Evolutionary conservation across 92 coral and sea anemone species (phyloP).

Genomic region (Parazoanthus swiftii): DNA sequence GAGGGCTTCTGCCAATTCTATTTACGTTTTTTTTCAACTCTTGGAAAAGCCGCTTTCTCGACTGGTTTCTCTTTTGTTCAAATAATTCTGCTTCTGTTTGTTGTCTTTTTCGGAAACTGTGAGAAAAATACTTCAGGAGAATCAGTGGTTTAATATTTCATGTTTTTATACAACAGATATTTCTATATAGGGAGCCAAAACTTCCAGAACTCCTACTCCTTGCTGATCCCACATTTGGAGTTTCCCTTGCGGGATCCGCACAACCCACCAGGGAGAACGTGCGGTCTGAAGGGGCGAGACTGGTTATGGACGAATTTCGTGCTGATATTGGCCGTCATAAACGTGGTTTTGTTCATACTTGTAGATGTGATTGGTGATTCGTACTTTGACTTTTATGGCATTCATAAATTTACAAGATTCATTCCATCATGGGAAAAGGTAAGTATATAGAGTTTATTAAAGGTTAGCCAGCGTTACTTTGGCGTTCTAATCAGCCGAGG

Average conservation of each 20-base stretch:
- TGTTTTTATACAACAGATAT: conserved; percentile 12
- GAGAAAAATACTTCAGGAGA: too few species aligned
- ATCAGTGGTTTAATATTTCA: too few species aligned
- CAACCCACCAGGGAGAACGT: conserved; percentile 26
- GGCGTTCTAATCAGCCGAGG: too few species aligned
- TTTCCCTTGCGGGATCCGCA: conserved; percentile 31
- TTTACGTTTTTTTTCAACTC: too few species aligned
- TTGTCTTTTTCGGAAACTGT: too few species aligned
- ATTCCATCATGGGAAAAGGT: conserved; percentile 38
- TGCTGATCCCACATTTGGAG: conserved; percentile 56
- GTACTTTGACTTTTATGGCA: conserved; percentile 62
- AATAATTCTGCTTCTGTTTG: too few species aligned
- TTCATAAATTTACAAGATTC: conserved; percentile 48
- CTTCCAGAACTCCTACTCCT: conserved; percentile 49
- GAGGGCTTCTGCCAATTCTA: too few species aligned
- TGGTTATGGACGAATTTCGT: conserved; percentile 51
- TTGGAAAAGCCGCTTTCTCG: too few species aligned
- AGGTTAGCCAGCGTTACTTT: too few species aligned
- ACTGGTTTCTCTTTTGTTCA: too few species aligned
- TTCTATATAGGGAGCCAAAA: conserved; percentile 50
- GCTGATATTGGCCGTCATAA: conserved; percentile 35
- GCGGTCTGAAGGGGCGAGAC: conserved; percentile 40
- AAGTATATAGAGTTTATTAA: background rate
- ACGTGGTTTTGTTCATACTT: conserved; percentile 46
- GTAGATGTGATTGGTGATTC: conserved; percentile 55